Evolutionary conservation across 2,113 vertebrate species (phyloP), one percentile per base, ranked within the genome.

Genomic region (Gnathonemus echidnorhynchus): DNA sequence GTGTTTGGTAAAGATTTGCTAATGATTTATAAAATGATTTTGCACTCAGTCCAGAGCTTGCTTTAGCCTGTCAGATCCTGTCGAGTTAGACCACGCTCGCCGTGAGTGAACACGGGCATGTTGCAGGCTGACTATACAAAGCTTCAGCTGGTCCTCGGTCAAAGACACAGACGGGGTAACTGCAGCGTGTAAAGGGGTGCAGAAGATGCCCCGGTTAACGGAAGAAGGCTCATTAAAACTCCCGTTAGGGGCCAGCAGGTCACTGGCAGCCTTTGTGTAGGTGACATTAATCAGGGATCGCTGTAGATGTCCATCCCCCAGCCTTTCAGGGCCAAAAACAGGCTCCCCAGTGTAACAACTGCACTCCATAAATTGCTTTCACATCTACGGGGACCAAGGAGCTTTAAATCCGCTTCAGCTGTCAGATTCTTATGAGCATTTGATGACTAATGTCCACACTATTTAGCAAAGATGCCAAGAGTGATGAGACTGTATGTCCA

Each of bases 131-230:
- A 87, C 50, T 87, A 17, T 19, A 13, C n/a, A 19, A 21, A 21
- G 11, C 50, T 35, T 87, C 48, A 39, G 86, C 86, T 56, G 27
- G 31, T 92, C 88, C 90, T 88, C 90, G 93, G 92, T 94, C 93
- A 94, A 31, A 87, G 90, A 90, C 31, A 85, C 90, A 93, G 93
- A 93, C 56, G 89, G 91, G 93, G 91, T 94, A 94, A 96, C 95
- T 93, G 94, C 3, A 31, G 89, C 27, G 70, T 91, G 91, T 91
- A 92, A 89, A 48, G 87, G 93, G 90, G 42, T 8, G 58, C 13
- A 49, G 46, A n/a, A n/a, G 83, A 48, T 13, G 27, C 17, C 48
- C 27, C 49, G 10, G 84, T n/a, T 53, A 56, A 87, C 13, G 10
- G 49, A 39, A 53, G 17, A 39, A 21, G 49, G 13, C 86, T 87